These are phyloP conservation scores for Rhagonycha lutea DNA, from an alignment of 2,888 invertebrate genomes.

Conservation along the genomic window DNA sequence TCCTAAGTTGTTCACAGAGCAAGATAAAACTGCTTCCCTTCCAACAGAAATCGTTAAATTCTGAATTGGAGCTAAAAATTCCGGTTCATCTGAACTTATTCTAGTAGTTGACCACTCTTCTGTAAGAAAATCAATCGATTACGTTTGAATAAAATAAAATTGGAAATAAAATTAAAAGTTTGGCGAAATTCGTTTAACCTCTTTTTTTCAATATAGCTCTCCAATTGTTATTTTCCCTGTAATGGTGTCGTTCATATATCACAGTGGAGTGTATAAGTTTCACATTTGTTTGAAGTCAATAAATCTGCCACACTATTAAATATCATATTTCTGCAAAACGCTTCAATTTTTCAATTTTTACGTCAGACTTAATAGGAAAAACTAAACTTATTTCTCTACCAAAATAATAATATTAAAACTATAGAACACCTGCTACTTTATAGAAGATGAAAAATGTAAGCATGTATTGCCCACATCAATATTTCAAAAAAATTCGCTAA, in stretches of 20 bases:
- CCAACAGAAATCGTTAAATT: constrained; percentile 68
- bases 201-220: neutral
- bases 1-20: constrained; percentile 65
- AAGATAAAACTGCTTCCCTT: constrained; percentile 67
- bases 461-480: neutral
- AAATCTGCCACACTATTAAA: neutral
- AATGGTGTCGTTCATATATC: neutral
- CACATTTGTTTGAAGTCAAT: neutral
- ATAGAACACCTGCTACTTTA: neutral
- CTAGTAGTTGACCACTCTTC: constrained; percentile 64
- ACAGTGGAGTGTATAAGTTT: neutral
- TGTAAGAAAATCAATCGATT: constrained; percentile 50
- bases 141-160: constrained; percentile 14
- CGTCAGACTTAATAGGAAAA: neutral
- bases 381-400: neutral
- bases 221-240: neutral
- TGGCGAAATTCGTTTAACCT: neutral
- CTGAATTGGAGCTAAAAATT: constrained; percentile 64
- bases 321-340: neutral
- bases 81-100: constrained; percentile 62
- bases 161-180: neutral
- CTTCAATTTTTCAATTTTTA: neutral
- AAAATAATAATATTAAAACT: neutral
- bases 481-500: neutral
- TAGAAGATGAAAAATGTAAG: neutral